phyloP scores from a whole-genome alignment of 2,113 vertebrate species.

The Mormyrus lacerda region DNA sequence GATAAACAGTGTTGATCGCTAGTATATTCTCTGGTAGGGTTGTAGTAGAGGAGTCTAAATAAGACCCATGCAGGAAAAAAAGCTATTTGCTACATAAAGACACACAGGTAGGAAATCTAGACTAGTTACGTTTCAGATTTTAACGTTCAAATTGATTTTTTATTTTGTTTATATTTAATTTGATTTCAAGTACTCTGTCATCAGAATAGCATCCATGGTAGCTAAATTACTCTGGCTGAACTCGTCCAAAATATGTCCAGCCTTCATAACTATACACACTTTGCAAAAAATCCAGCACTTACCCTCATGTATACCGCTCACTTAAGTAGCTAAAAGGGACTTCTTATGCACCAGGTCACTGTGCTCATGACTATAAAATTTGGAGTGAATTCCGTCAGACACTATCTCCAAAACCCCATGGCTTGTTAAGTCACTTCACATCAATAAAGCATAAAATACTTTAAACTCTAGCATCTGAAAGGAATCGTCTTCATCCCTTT shows the following conservation, averaged over 20 bases:
- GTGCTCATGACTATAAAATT: background rate
- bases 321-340: background rate
- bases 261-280: background rate
- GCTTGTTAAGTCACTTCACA: background rate
- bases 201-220: background rate
- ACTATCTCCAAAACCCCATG: background rate
- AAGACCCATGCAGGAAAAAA: background rate
- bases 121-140: background rate
- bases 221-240: background rate
- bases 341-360: background rate
- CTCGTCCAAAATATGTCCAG: background rate
- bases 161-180: background rate
- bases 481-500: background rate
- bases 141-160: background rate
- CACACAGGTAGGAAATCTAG: background rate
- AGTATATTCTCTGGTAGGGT: background rate
- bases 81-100: background rate
- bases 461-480: background rate
- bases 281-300: background rate
- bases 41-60: background rate
- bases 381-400: background rate
- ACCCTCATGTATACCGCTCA: background rate
- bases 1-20: background rate
- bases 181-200: background rate
- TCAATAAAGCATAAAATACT: background rate